Evolutionary conservation across 1,140 invertebrate genomes (phyloP).

Genomic region (Diabrotica undecimpunctata): DNA sequence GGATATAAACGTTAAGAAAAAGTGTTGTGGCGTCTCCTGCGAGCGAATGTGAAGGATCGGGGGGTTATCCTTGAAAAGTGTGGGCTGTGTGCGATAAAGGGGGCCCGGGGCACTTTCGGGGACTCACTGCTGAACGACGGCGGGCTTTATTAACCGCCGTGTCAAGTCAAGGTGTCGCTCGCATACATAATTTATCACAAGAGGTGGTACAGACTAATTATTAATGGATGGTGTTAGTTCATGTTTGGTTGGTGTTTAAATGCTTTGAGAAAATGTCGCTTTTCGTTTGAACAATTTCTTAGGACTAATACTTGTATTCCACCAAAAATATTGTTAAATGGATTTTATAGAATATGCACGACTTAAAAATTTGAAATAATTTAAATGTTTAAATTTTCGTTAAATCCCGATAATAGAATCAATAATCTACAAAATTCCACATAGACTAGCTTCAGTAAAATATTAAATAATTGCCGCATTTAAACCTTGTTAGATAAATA

Average conservation of each 20-base stretch:
- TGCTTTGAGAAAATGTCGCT: constrained; percentile 15
- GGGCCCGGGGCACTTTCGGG: constrained; percentile 16
- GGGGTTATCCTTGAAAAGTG: constrained; percentile 31
- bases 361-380: no score
- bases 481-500: no score
- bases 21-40: constrained; percentile 33
- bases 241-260: constrained; percentile 31
- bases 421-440: no score
- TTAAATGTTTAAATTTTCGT: no score
- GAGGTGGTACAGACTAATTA: constrained; percentile 33
- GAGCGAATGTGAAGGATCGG: constrained; percentile 20
- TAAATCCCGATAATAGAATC: no score
- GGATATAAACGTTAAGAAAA: constrained; percentile 1
- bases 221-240: constrained; percentile 27
- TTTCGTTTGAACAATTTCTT: neutral
- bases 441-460: no score
- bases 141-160: constrained; percentile 32
- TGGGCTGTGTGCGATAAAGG: constrained; percentile 5
- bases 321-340: neutral
- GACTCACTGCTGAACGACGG: constrained; percentile 5
- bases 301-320: neutral
- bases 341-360: no score
- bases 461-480: no score
- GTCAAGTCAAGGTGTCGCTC: constrained; percentile 39
- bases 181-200: constrained; percentile 38